Percentiles rank a stretch among this genome's conserved stretches.
These are phyloP conservation scores for Hydriomena furcata DNA, from an alignment of 2,888 invertebrate genomes.

Conservation along the genomic window DNA sequence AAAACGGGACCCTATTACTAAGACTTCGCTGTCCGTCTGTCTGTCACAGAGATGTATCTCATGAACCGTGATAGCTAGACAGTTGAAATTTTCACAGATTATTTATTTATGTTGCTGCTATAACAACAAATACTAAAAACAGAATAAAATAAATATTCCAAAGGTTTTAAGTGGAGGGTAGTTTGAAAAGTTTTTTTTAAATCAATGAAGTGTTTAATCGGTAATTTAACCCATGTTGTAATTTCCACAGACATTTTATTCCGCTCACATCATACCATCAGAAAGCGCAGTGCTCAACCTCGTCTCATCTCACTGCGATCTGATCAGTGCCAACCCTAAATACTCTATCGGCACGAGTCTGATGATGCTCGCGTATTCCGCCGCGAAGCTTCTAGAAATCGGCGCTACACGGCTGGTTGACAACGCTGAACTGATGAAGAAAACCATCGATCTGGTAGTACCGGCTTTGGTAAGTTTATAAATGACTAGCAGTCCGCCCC, in stretches of 20 bases:
- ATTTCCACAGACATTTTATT: slow-evolving; percentile 85
- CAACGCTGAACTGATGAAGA: slow-evolving; percentile 84
- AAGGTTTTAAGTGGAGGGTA: too few relatives aligned
- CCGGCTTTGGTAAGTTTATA: slow-evolving; percentile 85
- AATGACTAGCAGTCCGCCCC: too few relatives aligned
- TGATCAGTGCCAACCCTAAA: slow-evolving; percentile 66
- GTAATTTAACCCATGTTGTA: slow-evolving; percentile 1
- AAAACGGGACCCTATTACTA: too few relatives aligned
- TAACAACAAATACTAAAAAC: too few relatives aligned
- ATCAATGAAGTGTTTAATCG: too few relatives aligned
- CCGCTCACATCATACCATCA: slow-evolving; percentile 91
- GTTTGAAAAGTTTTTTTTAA: too few relatives aligned
- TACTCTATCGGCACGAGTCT: slow-evolving; percentile 71
- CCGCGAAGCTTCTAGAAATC: slow-evolving; percentile 69
- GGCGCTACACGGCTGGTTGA: slow-evolving; percentile 77
- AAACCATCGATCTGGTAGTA: slow-evolving; percentile 87
- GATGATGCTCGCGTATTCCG: slow-evolving; percentile 74
- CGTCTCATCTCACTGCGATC: slow-evolving; percentile 78
- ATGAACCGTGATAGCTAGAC: too few relatives aligned
- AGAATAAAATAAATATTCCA: too few relatives aligned
- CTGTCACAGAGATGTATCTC: too few relatives aligned
- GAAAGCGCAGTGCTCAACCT: slow-evolving; percentile 92
- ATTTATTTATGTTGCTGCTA: too few relatives aligned
- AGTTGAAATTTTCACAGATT: too few relatives aligned
- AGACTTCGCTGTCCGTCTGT: too few relatives aligned